phyloP scores from a whole-genome alignment of 1,140 invertebrate genomes.

The Leucophenga varia region DNA sequence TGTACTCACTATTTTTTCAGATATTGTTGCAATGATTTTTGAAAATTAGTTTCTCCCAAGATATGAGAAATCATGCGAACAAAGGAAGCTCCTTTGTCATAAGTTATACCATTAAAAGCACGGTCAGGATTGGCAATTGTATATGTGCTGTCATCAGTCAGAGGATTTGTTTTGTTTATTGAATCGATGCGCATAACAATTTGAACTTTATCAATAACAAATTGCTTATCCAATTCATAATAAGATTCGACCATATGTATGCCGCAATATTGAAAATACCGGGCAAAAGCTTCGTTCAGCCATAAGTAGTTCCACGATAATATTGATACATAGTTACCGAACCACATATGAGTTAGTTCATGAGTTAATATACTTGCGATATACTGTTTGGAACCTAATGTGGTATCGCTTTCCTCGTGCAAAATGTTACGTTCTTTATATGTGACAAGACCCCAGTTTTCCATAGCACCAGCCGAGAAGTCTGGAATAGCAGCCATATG shows the following conservation, averaged over 20 bases:
- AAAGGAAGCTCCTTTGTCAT: conserved; percentile 70
- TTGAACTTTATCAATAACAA: conserved; percentile 68
- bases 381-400: conserved; percentile 49
- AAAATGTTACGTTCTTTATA: conserved; percentile 61
- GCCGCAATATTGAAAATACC: conserved; percentile 67
- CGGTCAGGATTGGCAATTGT: conserved; percentile 56
- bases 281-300: conserved; percentile 71
- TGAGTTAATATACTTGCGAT: conserved; percentile 62
- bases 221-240: conserved; percentile 59
- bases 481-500: conserved; percentile 74
- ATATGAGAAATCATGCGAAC: conserved; percentile 74
- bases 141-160: conserved; percentile 57
- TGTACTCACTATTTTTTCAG: conserved; percentile 60
- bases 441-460: conserved; percentile 80
- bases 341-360: conserved; percentile 70
- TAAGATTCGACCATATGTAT: conserved; percentile 54
- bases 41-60: conserved; percentile 65
- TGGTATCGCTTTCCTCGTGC: conserved; percentile 46
- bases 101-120: conserved; percentile 63
- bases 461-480: conserved; percentile 78
- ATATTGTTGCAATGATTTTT: conserved; percentile 63
- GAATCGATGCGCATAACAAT: conserved; percentile 66
- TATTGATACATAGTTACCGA: conserved; percentile 68
- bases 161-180: conserved; percentile 61
- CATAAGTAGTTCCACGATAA: conserved; percentile 69